Evolutionary conservation across 37 sponge, comb jelly and placozoan species (phyloP).

Genomic region (Oscarella lobularis): DNA sequence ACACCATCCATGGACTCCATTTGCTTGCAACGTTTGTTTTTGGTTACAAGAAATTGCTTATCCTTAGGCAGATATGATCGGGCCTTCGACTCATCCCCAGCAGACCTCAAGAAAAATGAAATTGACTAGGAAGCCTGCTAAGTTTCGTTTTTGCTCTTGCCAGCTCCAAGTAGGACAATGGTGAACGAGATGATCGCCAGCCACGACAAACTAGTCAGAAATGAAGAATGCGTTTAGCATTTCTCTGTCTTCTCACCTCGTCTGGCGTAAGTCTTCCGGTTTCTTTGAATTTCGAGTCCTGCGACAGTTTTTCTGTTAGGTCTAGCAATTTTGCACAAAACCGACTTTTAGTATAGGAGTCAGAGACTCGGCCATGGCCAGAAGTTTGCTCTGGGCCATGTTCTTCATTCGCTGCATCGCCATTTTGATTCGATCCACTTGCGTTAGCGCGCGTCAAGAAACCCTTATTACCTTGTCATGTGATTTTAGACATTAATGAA

Average conservation of each 20-base stretch:
- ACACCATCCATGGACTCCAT: conserved; percentile 47
- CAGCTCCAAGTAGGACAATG: conserved; percentile 99
- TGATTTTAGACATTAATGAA: too few species aligned
- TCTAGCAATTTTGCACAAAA: neutral
- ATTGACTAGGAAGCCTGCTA: too few species aligned
- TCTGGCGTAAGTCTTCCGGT: conserved; percentile 92
- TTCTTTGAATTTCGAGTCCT: conserved; percentile 95
- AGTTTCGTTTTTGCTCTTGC: too few species aligned
- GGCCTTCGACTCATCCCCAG: neutral
- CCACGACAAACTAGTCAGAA: conserved; percentile 87
- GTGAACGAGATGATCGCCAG: conserved; percentile 89
- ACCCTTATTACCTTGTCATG: too few species aligned
- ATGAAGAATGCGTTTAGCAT: too few species aligned
- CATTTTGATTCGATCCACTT: too few species aligned
- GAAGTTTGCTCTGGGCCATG: conserved; percentile 37
- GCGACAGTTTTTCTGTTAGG: conserved; percentile 4
- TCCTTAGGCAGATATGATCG: conserved; percentile 15
- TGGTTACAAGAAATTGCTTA: conserved; percentile 87
- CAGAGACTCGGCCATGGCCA: conserved; percentile 47
- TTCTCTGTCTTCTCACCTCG: too few species aligned
- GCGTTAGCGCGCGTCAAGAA: too few species aligned
- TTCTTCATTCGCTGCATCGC: conserved; percentile 37
- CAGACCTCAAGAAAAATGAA: neutral
- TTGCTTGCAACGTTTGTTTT: conserved; percentile 77
- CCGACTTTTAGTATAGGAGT: conserved; percentile 53